Base-by-base conservation (phyloP, 2,888 invertebrate genomes). In the Eumerus sabulonum region DNA sequence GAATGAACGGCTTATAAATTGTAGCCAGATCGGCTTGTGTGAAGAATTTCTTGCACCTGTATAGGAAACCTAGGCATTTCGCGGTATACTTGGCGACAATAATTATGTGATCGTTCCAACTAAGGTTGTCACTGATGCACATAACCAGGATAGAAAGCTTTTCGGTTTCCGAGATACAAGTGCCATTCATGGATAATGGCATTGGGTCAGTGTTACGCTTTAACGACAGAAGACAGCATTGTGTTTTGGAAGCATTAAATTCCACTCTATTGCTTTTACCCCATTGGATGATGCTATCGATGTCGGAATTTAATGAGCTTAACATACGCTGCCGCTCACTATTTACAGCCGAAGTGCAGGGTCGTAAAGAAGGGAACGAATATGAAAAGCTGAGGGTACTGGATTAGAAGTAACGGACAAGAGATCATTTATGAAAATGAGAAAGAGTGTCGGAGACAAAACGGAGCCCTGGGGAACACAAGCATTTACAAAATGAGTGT, bases 71-170 rank as follows among this genome's bases (percentile, higher is more conserved):
- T 40, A 40, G n/a, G 11, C 40, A 40, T 9, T 40, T 40, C 40
- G 40, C 40, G 3, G 40, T 11, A 11, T 50, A 12, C 50, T 50
- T 50, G 50, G 50, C 50, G 27, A 27, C 27, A 1, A 19, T 27
- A n/a, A 50, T 19, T 50, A 50, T 50, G 50, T 50, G 27, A 12
- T 50, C 50, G n/a, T 50, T 50, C 50, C 50, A 50, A 27, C 50
- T 12, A 27, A 50, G 27, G 1, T n/a, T n/a, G n/a, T n/a, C n/a
- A n/a, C n/a, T n/a, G n/a, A n/a, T n/a, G n/a, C n/a, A n/a, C 47
- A 47, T 47, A 47, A 16, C 16, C 1, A 47, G 47, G 17, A 47
- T 47, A 17, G 47, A 47, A 47, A 47, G 47, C 17, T 11, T 16
- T 47, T 50, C 19, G 27, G 50, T 50, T 19, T 50, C 50, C 12